Percentiles rank a stretch among this genome's conserved stretches.
phyloP scores from a whole-genome alignment of 2,888 invertebrate genomes.

The Lithophane socia region DNA sequence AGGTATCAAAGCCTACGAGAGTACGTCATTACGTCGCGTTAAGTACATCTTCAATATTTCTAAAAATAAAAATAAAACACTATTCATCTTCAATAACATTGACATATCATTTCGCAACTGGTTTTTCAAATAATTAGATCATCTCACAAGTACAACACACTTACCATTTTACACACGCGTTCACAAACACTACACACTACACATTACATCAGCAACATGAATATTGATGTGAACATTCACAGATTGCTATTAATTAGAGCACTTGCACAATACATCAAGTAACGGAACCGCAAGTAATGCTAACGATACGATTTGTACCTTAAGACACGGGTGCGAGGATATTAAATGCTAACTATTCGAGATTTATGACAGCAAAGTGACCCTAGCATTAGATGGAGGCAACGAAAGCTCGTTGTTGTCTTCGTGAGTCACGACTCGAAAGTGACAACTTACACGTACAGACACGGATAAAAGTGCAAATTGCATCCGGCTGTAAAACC shows the following conservation, averaged over 20 bases:
- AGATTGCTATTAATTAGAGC: constrained; percentile 60
- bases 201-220: constrained; percentile 49
- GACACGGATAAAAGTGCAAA: constrained; percentile 70
- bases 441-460: constrained; percentile 83
- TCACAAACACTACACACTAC: constrained; percentile 27
- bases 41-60: not conserved
- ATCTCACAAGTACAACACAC: constrained; percentile 2
- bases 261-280: constrained; percentile 54
- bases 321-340: constrained; percentile 67
- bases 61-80: not conserved
- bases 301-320: constrained; percentile 49
- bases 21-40: not conserved
- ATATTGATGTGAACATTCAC: constrained; percentile 46
- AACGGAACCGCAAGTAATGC: constrained; percentile 39
- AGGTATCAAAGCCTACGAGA: not conserved
- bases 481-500: constrained; percentile 69
- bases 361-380: constrained; percentile 76
- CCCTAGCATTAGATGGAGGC: constrained; percentile 72
- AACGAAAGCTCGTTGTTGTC: constrained; percentile 78
- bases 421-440: constrained; percentile 85
- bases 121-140: constrained; percentile 35
- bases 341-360: constrained; percentile 74
- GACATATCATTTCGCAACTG: constrained; percentile 11
- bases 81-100: constrained; percentile 12
- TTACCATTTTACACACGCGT: constrained; percentile 20